phyloP scores from a whole-genome alignment of 2,113 vertebrate species.

The Entelurus aequoreus region DNA sequence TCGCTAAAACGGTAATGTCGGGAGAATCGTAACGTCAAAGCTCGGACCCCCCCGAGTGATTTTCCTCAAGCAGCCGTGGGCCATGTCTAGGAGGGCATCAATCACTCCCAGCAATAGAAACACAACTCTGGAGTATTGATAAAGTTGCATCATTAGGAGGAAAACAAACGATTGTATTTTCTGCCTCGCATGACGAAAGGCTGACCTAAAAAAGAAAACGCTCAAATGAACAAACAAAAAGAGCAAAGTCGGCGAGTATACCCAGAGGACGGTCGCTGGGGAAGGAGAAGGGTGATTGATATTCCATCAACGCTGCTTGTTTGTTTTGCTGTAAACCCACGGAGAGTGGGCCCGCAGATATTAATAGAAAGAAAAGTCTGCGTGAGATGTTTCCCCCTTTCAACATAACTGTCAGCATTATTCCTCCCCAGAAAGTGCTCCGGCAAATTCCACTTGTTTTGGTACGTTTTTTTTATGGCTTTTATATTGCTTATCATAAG shows the following conservation, averaged over 20 bases:
- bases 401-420: constrained; percentile 41
- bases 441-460: constrained; percentile 14
- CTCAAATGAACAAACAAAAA: constrained; percentile 55
- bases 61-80: constrained; percentile 10
- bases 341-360: constrained; percentile 51
- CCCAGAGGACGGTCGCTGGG: constrained; percentile 46
- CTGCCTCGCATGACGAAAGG: constrained; percentile 55
- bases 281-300: constrained; percentile 57
- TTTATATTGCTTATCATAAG: background rate
- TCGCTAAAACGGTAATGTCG: constrained; percentile 3
- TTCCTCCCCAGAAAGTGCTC: constrained; percentile 28
- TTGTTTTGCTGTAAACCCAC: constrained; percentile 57
- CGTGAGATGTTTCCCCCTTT: constrained; percentile 30
- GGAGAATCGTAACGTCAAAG: constrained; percentile 6
- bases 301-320: constrained; percentile 62
- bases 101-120: constrained; percentile 44
- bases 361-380: constrained; percentile 50
- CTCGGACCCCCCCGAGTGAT: background rate
- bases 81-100: constrained; percentile 26
- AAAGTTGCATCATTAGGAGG: constrained; percentile 49
- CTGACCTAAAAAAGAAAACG: constrained; percentile 47
- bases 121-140: constrained; percentile 49
- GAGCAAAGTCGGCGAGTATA: constrained; percentile 48
- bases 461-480: constrained; percentile 14
- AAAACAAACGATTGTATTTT: constrained; percentile 38